Evolutionary conservation across 2,113 vertebrate species (phyloP), one percentile per base, ranked within the genome.

Genomic region (Saccopteryx leptura): DNA sequence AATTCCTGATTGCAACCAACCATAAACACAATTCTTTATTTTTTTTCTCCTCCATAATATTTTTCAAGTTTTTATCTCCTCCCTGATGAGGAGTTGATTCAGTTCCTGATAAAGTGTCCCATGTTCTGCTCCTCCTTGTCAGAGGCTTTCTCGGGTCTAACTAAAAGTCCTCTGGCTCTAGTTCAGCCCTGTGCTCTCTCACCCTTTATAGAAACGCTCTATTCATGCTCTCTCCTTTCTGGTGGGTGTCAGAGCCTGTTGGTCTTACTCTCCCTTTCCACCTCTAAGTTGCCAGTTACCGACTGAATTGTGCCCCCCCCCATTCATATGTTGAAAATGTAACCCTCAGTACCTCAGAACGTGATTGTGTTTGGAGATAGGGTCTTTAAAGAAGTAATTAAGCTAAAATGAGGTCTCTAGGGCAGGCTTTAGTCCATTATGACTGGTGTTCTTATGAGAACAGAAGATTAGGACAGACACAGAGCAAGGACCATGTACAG

Each of bases 11-110:
- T 33, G 7, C 58, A 14, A 60, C 88, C 63, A 93, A 68, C 5
- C 48, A 56, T 74, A 54, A 72, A 52, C 28, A 88, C 48, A 61
- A 52, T 60, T 88, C 66, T 66, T 76, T 81, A 15, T 93, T 66
- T 93, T 83, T 50, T 83, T 52, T 88, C 33, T 90, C 50, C 14
- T 94, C 31, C 24, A 31, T 85, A 46, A 46, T 50, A 46, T 91
- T 79, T 81, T 79, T 48, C 52, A 56, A 84, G 83, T 26, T 88
- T 88, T 66, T 39, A 91, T 54, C n/a, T 68, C 60, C 21, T 81
- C 33, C 31, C 72, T 75, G 66, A 75, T 28, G 48, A 21, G 75
- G 68, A 75, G 58, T 5, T 31, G 24, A 60, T 58, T 54, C 58
- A 46, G 50, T 46, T 33, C n/a, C 60, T 81, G 52, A 63, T 12